phyloP scores from a whole-genome alignment of 2,797 vertebrate species.

The Harpagifer antarcticus region DNA sequence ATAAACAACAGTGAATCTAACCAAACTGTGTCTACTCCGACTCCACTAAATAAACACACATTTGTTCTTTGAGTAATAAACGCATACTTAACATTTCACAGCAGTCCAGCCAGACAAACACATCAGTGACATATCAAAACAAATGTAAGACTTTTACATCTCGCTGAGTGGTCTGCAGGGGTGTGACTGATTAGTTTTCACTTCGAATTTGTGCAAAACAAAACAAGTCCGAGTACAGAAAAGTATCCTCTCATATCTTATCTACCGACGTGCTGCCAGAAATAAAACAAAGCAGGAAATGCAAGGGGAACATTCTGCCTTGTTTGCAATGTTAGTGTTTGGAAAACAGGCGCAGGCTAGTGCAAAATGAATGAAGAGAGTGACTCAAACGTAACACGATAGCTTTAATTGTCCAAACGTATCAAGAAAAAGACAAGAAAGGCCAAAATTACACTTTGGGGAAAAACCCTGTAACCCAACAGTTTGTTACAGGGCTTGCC shows the following conservation, averaged over 20 bases:
- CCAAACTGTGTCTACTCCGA: slow-evolving; percentile 26
- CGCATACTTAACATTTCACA: slow-evolving; percentile 55
- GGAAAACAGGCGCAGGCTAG: slow-evolving; percentile 33
- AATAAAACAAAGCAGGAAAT: slow-evolving; percentile 21
- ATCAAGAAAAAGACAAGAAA: slow-evolving; percentile 62
- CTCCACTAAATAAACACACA: slow-evolving; percentile 23
- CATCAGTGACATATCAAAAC: slow-evolving; percentile 30
- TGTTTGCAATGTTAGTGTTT: slow-evolving; percentile 2
- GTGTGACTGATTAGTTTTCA: slow-evolving; percentile 17
- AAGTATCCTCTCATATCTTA: background rate
- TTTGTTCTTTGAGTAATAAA: slow-evolving; percentile 51
- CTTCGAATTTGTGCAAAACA: background rate
- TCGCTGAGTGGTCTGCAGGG: background rate
- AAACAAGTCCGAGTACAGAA: background rate
- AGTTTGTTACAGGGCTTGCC: slow-evolving; percentile 49
- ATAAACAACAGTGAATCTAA: slow-evolving; percentile 51
- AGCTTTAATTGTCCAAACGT: slow-evolving; percentile 59
- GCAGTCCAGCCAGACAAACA: slow-evolving; percentile 32
- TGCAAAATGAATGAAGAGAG: slow-evolving; percentile 25
- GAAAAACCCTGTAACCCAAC: slow-evolving; percentile 72
- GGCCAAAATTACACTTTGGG: slow-evolving; percentile 61
- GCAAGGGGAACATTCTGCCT: slow-evolving; percentile 9
- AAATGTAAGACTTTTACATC: slow-evolving; percentile 9
- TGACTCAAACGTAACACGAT: slow-evolving; percentile 53
- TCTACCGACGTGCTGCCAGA: slow-evolving; percentile 1